These are phyloP conservation scores for Mesoligia furuncula DNA, from an alignment of 2,888 invertebrate species.

Conservation along the genomic window DNA sequence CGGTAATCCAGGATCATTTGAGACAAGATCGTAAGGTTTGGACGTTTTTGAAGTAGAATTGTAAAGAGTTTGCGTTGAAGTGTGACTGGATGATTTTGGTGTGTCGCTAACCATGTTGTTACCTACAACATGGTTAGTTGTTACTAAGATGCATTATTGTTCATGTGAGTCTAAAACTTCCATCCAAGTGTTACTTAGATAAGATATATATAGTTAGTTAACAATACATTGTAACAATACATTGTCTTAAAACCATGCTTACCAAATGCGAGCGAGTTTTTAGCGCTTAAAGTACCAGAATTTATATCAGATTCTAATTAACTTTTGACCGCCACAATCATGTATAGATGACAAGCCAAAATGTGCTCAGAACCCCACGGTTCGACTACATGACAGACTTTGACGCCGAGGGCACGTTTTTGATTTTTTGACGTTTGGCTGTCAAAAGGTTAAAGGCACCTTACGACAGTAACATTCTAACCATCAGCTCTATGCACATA, in stretches of 20 bases:
- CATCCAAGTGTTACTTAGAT: too few relatives aligned
- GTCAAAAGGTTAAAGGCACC: too few relatives aligned
- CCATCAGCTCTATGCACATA: constrained; percentile 72
- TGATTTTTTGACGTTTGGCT: too few relatives aligned
- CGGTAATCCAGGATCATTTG: constrained; percentile 83
- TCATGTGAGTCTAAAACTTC: background rate
- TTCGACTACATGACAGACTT: too few relatives aligned
- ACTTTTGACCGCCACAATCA: too few relatives aligned
- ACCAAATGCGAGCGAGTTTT: too few relatives aligned
- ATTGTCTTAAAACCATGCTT: background rate
- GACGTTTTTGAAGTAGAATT: constrained; percentile 67
- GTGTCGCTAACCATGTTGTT: background rate
- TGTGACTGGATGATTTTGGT: constrained; percentile 55
- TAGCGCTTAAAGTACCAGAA: too few relatives aligned
- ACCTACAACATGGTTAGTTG: too few relatives aligned
- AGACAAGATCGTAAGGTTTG: constrained; percentile 76
- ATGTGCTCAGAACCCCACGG: too few relatives aligned
- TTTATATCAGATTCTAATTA: too few relatives aligned
- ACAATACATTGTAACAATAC: background rate
- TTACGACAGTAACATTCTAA: background rate
- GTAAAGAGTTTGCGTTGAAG: constrained; percentile 41
- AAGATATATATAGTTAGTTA: background rate
- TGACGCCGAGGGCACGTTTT: too few relatives aligned
- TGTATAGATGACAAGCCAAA: too few relatives aligned
- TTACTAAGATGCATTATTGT: background rate